Conservation (phyloP, 2,113 vertebrate species). For the Xenopus laevis region DNA sequence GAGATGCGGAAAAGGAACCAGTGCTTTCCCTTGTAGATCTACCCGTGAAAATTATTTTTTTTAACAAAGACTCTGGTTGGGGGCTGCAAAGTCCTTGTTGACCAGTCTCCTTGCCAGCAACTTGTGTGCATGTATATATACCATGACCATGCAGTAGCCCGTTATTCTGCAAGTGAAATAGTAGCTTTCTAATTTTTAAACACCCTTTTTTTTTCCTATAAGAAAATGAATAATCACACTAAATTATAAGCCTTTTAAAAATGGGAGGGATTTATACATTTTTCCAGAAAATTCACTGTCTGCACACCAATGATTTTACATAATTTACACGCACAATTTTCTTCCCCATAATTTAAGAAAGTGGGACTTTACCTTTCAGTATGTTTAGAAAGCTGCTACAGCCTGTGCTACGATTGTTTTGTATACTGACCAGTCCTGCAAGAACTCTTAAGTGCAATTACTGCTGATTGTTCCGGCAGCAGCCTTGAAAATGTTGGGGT, state of each 20-base stretch:
- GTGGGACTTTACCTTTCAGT: too few relatives aligned
- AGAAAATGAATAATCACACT: neutral
- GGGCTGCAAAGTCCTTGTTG: neutral
- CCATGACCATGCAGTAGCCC: neutral
- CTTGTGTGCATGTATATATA: neutral
- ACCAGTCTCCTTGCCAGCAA: neutral
- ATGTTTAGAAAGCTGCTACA: conserved; percentile 28
- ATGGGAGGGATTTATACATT: neutral
- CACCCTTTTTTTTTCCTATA: neutral
- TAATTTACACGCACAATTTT: neutral
- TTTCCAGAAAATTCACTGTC: neutral
- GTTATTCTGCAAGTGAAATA: neutral
- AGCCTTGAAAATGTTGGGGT: neutral
- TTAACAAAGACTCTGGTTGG: neutral
- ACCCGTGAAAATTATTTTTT: neutral
- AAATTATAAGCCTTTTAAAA: conserved; percentile 9
- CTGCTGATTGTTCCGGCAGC: neutral
- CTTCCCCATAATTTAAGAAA: neutral
- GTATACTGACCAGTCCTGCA: neutral
- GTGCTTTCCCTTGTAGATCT: neutral
- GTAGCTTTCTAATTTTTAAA: too few relatives aligned
- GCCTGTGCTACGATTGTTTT: too few relatives aligned
- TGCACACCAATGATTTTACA: neutral
- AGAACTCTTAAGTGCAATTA: conserved; percentile 37
- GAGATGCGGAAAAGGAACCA: too few relatives aligned